Evolutionary conservation across 2,888 invertebrate genomes (phyloP), one percentile per base, ranked within the genome.

Genomic region (Drosophila vallismaia): DNA sequence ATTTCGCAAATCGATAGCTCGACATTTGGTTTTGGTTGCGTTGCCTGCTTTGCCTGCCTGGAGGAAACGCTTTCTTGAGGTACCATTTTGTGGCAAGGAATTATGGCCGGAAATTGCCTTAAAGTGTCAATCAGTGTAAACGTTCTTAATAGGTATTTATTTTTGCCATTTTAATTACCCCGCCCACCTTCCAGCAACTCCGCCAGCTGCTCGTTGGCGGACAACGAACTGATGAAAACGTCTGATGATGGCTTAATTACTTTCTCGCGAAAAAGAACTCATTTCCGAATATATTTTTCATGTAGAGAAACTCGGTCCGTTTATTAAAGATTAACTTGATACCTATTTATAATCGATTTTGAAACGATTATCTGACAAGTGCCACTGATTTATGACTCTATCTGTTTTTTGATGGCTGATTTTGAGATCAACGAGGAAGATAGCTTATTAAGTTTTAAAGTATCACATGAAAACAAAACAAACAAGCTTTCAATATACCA

Each of bases 91-190:
- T 28, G 69, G 69, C 71, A 44, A 50, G 60, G 69, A 71, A 69
- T 69, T 69, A 69, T 69, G 69, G 71, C 60, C 60, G 69, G 69
- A 69, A 69, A 69, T 59, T 69, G 69, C 71, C 69, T 71, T 69
- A 69, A 69, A 69, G 69, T 69, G 69, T 69, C 69, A 69, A 69
- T 69, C 69, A 69, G 71, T 55, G 67, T 68, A 71, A 60, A 53
- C 62, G 71, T 50, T 71, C 69, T 71, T 69, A 69, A 69, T 69
- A 71, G 69, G 71, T 71, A 69, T 69, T 69, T 71, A 69, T 69
- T 69, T 71, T 69, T 71, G 69, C 71, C 69, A 69, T 69, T 69
- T 71, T 69, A 69, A 69, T 69, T 69, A 69, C 71, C 71, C 69
- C 69, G 44, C 38, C 71, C 36, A 36, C 71, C 46, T 28, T 12